Conservation (phyloP, 2,888 invertebrate genomes). For the Branchipolynoe longqiensis region DNA sequence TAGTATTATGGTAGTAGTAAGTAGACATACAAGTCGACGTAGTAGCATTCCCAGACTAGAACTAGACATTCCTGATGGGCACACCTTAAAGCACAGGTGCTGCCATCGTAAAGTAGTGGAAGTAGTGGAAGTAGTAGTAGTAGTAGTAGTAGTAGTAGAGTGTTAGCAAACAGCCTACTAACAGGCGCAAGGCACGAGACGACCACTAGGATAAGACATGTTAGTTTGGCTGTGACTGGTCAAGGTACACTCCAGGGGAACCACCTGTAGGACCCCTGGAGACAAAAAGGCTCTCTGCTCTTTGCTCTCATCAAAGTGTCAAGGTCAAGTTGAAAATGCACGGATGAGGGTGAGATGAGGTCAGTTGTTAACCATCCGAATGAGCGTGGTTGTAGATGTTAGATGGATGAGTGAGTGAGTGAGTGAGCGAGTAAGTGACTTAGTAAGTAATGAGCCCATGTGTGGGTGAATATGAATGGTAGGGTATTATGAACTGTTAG, state of each 20-base stretch:
- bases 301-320: slow-evolving; percentile 9
- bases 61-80: slow-evolving; percentile 25
- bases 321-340: slow-evolving; percentile 25
- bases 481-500: background rate
- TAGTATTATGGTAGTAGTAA: too few species aligned
- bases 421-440: too few species aligned
- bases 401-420: slow-evolving; percentile 11
- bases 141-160: too few species aligned
- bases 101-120: slow-evolving; percentile 20
- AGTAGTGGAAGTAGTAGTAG: too few species aligned
- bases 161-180: slow-evolving; percentile 32
- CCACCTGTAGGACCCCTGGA: slow-evolving; percentile 3
- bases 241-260: slow-evolving; percentile 28
- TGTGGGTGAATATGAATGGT: background rate
- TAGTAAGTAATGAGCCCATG: too few species aligned
- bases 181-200: background rate
- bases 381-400: too few species aligned
- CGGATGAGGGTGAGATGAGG: slow-evolving; percentile 30
- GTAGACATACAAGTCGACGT: too few species aligned
- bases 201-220: slow-evolving; percentile 17
- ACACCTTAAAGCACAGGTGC: slow-evolving; percentile 15
- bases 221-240: slow-evolving; percentile 45
- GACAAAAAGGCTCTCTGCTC: background rate
- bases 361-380: too few species aligned
- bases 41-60: slow-evolving; percentile 18